These are phyloP conservation scores for Halocynthia aurantium DNA, from an alignment of 23 tunicate species.

Conservation along the genomic window DNA sequence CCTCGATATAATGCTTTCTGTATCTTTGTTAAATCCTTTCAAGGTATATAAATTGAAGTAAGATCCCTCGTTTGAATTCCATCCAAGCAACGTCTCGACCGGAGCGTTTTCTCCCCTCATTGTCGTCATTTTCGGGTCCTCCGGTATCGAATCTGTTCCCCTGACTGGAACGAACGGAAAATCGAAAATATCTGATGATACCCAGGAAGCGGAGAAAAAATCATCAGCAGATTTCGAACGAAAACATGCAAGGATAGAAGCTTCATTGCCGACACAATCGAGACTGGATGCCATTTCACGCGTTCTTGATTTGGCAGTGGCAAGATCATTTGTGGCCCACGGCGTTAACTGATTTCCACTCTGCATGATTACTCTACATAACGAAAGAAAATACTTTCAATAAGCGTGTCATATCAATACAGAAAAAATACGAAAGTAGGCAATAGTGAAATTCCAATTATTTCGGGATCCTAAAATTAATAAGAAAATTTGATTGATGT, in stretches of 20 bases:
- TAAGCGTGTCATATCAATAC: not conserved
- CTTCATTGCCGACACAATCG: constrained; percentile 26
- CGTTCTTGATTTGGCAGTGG: constrained; percentile 21
- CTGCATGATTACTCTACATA: constrained; percentile 39
- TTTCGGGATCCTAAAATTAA: too few relatives aligned
- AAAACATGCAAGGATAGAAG: constrained; percentile 24
- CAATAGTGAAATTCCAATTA: too few relatives aligned
- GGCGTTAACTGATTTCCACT: constrained; percentile 55
- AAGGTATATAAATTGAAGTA: constrained; percentile 46
- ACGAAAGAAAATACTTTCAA: not conserved
- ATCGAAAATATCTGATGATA: constrained; percentile 58
- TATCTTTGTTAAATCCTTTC: constrained; percentile 34
- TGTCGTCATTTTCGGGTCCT: constrained; percentile 38
- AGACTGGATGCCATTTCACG: constrained; percentile 10
- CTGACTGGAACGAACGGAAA: constrained; percentile 74
- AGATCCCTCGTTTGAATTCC: constrained; percentile 64
- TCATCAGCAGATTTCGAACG: constrained; percentile 34
- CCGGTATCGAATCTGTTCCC: constrained; percentile 47
- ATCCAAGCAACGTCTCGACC: constrained; percentile 41
- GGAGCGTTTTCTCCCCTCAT: constrained; percentile 21
- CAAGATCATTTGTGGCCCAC: constrained; percentile 43
- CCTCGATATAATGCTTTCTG: constrained; percentile 28
- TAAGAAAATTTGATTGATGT: too few relatives aligned
- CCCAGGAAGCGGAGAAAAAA: constrained; percentile 40
- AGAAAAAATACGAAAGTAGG: not conserved